phyloP scores from a whole-genome alignment of 2,797 vertebrate species.

The Rhinichthys osculus region DNA sequence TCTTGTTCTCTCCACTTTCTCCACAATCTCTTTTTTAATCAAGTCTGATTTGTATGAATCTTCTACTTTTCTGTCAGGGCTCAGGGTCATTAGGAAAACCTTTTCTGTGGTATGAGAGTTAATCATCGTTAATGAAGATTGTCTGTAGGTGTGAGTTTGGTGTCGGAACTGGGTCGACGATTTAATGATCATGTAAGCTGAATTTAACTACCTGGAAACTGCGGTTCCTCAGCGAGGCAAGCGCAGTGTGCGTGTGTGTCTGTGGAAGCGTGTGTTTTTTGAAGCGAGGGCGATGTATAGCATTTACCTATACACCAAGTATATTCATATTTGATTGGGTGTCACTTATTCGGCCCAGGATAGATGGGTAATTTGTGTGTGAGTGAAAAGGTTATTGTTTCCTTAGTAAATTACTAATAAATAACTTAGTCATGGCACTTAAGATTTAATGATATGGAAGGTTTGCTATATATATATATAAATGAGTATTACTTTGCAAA shows the following conservation, averaged over 20 bases:
- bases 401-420: conserved; percentile 55
- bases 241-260: conserved; percentile 20
- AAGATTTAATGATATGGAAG: conserved; percentile 47
- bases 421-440: conserved; percentile 60
- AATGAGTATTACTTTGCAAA: conserved; percentile 46
- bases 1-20: conserved; percentile 7
- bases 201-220: conserved; percentile 59
- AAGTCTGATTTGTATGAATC: conserved; percentile 6
- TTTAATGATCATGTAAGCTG: conserved; percentile 51
- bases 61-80: conserved; percentile 54
- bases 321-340: conserved; percentile 53
- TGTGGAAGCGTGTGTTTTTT: conserved; percentile 35
- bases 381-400: conserved; percentile 45
- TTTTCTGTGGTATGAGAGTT: conserved; percentile 58
- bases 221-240: conserved; percentile 14
- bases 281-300: conserved; percentile 46
- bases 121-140: conserved; percentile 47
- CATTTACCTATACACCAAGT: conserved; percentile 57
- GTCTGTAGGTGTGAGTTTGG: conserved; percentile 48
- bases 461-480: conserved; percentile 45
- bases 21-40: neutral
- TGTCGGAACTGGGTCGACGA: conserved; percentile 42
- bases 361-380: conserved; percentile 46
- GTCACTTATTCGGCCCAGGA: conserved; percentile 13
- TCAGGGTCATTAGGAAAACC: conserved; percentile 60